Base-by-base conservation (phyloP, 2,113 vertebrate genomes). In the Motacilla alba region DNA sequence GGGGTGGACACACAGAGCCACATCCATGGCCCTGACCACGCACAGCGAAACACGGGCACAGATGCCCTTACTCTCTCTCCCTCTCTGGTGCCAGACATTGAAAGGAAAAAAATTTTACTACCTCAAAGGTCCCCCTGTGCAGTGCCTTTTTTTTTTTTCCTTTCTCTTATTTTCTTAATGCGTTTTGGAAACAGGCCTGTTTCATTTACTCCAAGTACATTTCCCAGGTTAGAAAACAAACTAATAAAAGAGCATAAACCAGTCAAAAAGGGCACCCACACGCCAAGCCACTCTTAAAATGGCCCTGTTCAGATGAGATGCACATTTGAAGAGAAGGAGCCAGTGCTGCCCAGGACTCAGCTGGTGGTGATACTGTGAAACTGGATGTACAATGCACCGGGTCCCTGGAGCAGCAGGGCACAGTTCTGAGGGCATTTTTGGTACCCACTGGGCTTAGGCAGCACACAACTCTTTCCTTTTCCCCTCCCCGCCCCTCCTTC, bases 41-140 rank as follows among this genome's bases (percentile, higher is more conserved):
- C 77, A 52, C 55, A 37, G 59, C 0, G 0, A n/a, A 62, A 58
- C 33, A 9, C 0, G 0, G 69, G 53, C 78, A 76, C 58, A 44
- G 5, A n/a, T 11, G 43, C 2, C 0, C 30, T 24, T 16, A 3
- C 72, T 73, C 75, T 13, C 93, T 30, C 43, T 6, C 68, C 19
- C 37, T 74, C 64, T 56, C 76, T 43, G 41, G 80, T 95, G 95
- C 88, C 95, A 93, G 93, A 81, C 46, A 82, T 72, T 39, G 76
- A 95, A 96, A 95, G 86, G 88, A 86, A 58, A 75, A 47, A 37
- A 13, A 26, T 62, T 85, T 19, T 43, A 90, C 98, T 98, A 98
- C 98, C 98, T 98, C 98, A 98, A 95, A 93, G 68, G 63, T 93
- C 39, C 76, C 93, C 92, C 94, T 94, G 83, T 94, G 79, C 90